Evolutionary conservation across 2,888 invertebrate species (phyloP).

Genomic region (Xylota sylvarum): DNA sequence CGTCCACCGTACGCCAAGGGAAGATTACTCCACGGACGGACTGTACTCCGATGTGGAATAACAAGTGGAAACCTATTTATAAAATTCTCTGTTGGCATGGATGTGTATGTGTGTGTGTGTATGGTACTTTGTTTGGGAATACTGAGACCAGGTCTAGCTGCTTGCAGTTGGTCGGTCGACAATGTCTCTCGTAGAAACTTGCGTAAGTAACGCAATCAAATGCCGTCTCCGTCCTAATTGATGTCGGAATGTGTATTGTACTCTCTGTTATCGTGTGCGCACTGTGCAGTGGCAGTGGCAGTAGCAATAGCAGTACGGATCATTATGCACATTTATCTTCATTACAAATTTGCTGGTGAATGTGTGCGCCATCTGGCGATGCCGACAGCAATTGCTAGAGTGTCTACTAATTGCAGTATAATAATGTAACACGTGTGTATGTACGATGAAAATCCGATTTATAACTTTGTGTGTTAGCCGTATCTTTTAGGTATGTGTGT

Average conservation of each 20-base stretch:
- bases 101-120: background rate
- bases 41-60: conserved; percentile 21
- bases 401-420: conserved; percentile 73
- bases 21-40: conserved; percentile 17
- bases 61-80: conserved; percentile 68
- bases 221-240: conserved; percentile 60
- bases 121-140: conserved; percentile 35
- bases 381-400: conserved; percentile 68
- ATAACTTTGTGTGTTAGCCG: conserved; percentile 41
- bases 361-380: conserved; percentile 68
- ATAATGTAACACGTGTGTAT: conserved; percentile 63
- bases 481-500: too few species aligned
- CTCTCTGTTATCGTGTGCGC: background rate
- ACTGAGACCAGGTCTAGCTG: conserved; percentile 26
- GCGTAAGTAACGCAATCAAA: conserved; percentile 72
- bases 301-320: conserved; percentile 55
- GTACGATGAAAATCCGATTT: conserved; percentile 73
- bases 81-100: conserved; percentile 28
- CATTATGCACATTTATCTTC: conserved; percentile 76
- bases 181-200: conserved; percentile 47
- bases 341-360: conserved; percentile 62
- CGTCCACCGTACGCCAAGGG: conserved; percentile 10
- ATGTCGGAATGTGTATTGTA: conserved; percentile 47
- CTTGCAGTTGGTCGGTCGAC: conserved; percentile 47
- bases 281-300: background rate